Evolutionary conservation across 53 echinoderm and acorn worm genomes (phyloP), one percentile per base, ranked within the genome.

Genomic region (Luidia sarsii): DNA sequence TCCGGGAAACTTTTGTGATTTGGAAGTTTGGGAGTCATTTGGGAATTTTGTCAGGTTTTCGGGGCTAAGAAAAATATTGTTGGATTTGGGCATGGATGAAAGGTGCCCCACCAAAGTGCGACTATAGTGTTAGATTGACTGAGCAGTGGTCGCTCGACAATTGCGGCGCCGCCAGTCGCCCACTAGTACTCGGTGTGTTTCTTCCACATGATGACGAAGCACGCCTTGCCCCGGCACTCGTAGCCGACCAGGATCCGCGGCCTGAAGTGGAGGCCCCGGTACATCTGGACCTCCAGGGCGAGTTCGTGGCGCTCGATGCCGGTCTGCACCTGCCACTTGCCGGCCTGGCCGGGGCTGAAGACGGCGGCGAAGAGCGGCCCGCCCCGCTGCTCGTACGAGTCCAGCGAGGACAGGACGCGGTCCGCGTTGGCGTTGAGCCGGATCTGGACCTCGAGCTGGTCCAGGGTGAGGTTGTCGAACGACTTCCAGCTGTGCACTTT

Each of bases 301-400:
- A 84, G 73, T 29, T 72, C 72, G 24, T 25, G 38, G n/a, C 65
- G 71, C 35, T 21, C 56, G 0, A 84, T 25, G 22, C 27, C 39
- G 10, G 65, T 64, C 73, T 84, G 84, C 28, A 73, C 64, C 25
- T 84, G 84, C 84, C 84, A 84, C 34, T 73, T 84, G 2, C 50
- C 64, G 15, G 73, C 55, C 30, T 72, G 70, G 21, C 53, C n/a
- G 6, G 73, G 55, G 19, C 64, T 57, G 29, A 99, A 99, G 36
- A 99, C 70, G 7, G 91, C 93, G 16, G 99, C 94, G 56, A 99
- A 99, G 8, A 69, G 80, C 11, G 82, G 46, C n/a, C 82, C 39
- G 18, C 75, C 94, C 36, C 45, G 81, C 49, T 87, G 77, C 10
- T 3, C 27, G 35, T 93, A 93, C 2, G 91, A 91, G 74, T 94